A percentile compares a stretch with the other conserved stretches of the same genome.
phyloP scores from a whole-genome alignment of 2,888 invertebrate genomes.

The Athetis lepigone region DNA sequence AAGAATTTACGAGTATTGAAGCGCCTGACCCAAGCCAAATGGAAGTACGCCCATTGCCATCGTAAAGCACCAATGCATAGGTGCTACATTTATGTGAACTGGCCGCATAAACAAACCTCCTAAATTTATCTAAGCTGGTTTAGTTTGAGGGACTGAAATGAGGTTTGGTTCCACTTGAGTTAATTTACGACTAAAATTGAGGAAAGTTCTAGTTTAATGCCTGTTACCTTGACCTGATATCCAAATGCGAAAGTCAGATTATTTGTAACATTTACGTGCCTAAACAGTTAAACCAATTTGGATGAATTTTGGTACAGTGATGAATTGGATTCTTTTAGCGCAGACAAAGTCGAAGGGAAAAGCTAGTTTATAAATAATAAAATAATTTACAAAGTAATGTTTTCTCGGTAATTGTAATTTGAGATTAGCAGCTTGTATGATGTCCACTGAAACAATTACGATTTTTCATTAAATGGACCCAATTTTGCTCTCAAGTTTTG shows the following conservation, averaged over 20 bases:
- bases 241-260: no score
- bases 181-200: neutral
- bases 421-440: no score
- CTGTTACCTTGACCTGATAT: conserved; percentile 3
- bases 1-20: conserved; percentile 69
- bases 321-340: no score
- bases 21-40: conserved; percentile 52
- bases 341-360: no score
- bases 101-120: neutral
- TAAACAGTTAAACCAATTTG: no score
- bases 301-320: no score
- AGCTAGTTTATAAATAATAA: no score
- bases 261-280: no score
- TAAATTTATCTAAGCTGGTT: neutral
- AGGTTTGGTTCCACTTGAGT: neutral
- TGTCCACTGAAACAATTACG: no score
- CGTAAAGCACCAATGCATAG: conserved; percentile 30
- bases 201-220: neutral
- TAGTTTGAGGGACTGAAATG: neutral
- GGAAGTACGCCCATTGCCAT: conserved; percentile 47
- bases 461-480: neutral
- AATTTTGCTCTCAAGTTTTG: neutral
- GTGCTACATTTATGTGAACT: conserved; percentile 7
- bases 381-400: no score
- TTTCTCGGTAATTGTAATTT: no score